Percentiles rank a stretch among this genome's conserved stretches.
These are phyloP conservation scores for Todiramphus saurophagus DNA, from an alignment of 2,113 vertebrate species.

Conservation along the genomic window DNA sequence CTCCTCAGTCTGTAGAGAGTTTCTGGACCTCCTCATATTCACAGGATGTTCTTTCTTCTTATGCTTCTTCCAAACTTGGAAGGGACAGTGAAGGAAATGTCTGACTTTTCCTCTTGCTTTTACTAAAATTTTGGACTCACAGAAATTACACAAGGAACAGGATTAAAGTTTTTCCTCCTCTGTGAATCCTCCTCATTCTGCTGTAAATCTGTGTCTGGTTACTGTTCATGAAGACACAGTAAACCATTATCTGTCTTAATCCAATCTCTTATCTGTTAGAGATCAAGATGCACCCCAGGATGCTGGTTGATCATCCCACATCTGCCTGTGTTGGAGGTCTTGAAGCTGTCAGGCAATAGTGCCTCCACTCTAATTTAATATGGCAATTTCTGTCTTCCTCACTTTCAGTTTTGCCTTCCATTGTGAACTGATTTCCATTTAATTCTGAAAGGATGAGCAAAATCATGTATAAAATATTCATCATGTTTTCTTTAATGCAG, in stretches of 20 bases:
- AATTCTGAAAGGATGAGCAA: neutral
- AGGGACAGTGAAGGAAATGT: neutral
- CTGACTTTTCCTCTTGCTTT: neutral
- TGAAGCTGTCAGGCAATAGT: neutral
- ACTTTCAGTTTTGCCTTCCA: neutral
- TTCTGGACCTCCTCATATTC: neutral
- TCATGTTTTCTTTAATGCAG: neutral
- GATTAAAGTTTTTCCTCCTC: neutral
- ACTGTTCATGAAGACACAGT: neutral
- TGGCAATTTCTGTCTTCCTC: neutral
- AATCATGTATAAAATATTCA: neutral
- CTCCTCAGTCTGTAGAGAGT: neutral
- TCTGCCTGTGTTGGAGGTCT: slow-evolving; percentile 22
- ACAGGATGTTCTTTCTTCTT: neutral
- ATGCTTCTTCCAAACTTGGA: neutral
- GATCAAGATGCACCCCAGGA: neutral
- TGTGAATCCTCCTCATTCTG: neutral
- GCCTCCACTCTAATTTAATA: neutral
- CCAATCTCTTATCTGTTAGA: neutral
- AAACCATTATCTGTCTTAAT: slow-evolving; percentile 22
- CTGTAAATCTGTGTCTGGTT: slow-evolving; percentile 1
- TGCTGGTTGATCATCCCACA: neutral
- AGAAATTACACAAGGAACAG: neutral
- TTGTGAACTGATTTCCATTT: neutral
- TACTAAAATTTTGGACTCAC: neutral